Evolutionary conservation across 2,113 vertebrate species (phyloP).

Genomic region (Siniperca chuatsi): DNA sequence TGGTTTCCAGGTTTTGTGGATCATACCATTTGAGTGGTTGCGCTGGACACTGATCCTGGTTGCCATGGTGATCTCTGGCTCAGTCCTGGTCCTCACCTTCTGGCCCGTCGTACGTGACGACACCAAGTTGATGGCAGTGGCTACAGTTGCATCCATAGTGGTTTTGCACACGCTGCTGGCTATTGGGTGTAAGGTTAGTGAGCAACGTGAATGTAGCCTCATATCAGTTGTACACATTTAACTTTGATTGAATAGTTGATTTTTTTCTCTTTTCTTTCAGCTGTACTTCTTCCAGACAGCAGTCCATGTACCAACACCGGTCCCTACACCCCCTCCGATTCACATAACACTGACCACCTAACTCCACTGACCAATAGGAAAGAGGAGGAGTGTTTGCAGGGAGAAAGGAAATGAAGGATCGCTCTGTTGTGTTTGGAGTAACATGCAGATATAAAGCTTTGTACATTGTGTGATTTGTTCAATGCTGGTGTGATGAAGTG

Average conservation of each 20-base stretch:
- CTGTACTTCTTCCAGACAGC: conserved; percentile 82
- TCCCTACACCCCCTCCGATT: background rate
- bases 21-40: conserved; percentile 84
- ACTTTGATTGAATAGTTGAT: background rate
- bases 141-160: conserved; percentile 80
- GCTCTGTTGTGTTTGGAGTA: background rate
- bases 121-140: conserved; percentile 78
- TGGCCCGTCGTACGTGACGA: conserved; percentile 88
- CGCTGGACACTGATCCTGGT: conserved; percentile 86
- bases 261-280: conserved; percentile 58
- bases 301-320: accelerated
- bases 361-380: conserved; percentile 33
- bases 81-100: conserved; percentile 87
- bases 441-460: background rate
- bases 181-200: conserved; percentile 88
- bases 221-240: background rate
- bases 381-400: background rate
- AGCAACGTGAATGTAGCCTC: accelerated
- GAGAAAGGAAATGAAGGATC: background rate
- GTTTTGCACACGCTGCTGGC: conserved; percentile 88
- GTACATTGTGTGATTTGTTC: conserved; percentile 3
- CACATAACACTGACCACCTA: background rate
- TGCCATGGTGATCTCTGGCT: conserved; percentile 85
- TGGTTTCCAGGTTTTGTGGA: conserved; percentile 86
- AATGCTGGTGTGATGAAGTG: background rate